Percentiles rank a stretch among this genome's conserved stretches.
phyloP scores from a whole-genome alignment of 2,888 invertebrate genomes.

The Leptothorax acervorum region DNA sequence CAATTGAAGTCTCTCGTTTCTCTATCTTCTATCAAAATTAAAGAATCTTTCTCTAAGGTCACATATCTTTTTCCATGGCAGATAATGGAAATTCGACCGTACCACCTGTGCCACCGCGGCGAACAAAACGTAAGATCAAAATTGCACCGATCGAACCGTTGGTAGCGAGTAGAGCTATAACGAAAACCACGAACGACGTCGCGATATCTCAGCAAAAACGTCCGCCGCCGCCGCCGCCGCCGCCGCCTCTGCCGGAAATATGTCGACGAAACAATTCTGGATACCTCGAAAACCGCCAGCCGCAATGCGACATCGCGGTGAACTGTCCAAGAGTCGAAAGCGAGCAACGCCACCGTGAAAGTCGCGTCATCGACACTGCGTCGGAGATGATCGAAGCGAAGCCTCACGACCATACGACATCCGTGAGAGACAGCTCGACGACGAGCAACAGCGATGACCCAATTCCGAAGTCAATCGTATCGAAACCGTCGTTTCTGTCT shows the following conservation, averaged over 20 bases:
- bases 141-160: conserved; percentile 51
- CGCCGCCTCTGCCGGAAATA: conserved; percentile 64
- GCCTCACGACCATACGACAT: background rate
- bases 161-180: conserved; percentile 25
- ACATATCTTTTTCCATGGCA: conserved; percentile 68
- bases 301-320: background rate
- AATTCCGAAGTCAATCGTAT: background rate
- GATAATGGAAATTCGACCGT: conserved; percentile 57
- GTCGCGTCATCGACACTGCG: background rate
- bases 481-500: conserved; percentile 14
- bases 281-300: conserved; percentile 15
- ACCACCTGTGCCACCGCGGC: conserved; percentile 83
- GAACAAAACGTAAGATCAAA: conserved; percentile 79
- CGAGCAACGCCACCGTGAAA: background rate
- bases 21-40: background rate
- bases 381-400: background rate
- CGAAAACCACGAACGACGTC: conserved; percentile 41
- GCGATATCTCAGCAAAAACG: conserved; percentile 66
- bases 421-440: background rate
- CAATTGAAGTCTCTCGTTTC: background rate
- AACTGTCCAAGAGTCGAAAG: conserved; percentile 27
- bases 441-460: background rate
- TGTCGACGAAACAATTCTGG: conserved; percentile 55
- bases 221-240: conserved; percentile 63
- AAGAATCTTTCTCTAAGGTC: conserved; percentile 53